Base-by-base conservation (phyloP, 2,888 invertebrate species). In the Cryptocephalus primarius region DNA sequence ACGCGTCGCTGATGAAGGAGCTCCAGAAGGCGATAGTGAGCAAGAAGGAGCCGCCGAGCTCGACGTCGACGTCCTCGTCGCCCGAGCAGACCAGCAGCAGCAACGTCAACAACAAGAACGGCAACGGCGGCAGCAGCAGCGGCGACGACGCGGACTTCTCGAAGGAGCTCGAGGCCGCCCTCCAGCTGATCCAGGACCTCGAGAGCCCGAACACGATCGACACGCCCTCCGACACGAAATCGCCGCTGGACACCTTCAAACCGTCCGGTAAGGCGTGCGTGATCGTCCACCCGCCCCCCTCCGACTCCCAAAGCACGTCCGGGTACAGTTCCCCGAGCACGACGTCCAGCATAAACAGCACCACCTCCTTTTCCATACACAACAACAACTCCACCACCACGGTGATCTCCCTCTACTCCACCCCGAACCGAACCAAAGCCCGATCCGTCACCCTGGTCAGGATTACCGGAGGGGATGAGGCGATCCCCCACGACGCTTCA, bases 271-370 rank as follows among this genome's bases (percentile, higher is more conserved):
- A 64, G 64, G 60, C 36, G 12, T 60, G 65, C 55, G 62, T 69
- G 56, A 57, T 66, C 55, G 65, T 71, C 50, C 63, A 63, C 53
- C 65, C 64, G 53, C 22, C 22, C 22, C 22, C 22, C 22, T 22
- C 36, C 36, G 68, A 70, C 54, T 72, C 72, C 53, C 70, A 72
- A 61, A 72, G 72, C 61, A 72, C 72, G 40, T 73, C 73, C 32
- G 73, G 73, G 45, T 73, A 73, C 60, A 72, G 72, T 56, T 73
- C 73, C 47, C 73, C 73, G 45, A 68, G 70, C 34, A 68, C 69
- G 42, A 64, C 69, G 31, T 70, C 71, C 34, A 70, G 70, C 40
- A 59, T 70, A 45, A 69, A 65, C 57, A 68, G 67, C 51, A 68
- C 69, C 54, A 57, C 69, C 33, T 63, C 70, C 45, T 72, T 67